A percentile compares a stretch with the other conserved stretches of the same genome.
These are phyloP conservation scores for Limnephilus lunatus DNA, from an alignment of 2,888 invertebrate species.

Conservation along the genomic window DNA sequence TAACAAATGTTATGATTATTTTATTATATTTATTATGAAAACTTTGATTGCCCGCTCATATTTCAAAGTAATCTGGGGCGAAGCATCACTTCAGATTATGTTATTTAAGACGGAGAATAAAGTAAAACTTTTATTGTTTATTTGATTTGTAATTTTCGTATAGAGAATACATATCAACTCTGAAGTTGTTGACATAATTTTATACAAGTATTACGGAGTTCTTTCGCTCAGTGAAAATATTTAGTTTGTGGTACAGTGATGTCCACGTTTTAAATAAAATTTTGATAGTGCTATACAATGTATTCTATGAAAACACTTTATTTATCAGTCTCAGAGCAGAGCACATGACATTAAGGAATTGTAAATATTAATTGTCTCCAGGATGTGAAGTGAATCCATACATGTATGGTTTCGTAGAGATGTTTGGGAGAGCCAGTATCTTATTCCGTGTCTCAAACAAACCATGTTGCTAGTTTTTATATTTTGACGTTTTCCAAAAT, in stretches of 20 bases:
- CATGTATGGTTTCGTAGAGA: background rate
- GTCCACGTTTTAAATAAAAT: background rate
- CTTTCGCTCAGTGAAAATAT: constrained; percentile 5
- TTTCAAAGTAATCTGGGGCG: background rate
- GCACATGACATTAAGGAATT: constrained; percentile 37
- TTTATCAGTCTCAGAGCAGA: constrained; percentile 46
- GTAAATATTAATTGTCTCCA: constrained; percentile 28
- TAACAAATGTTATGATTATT: constrained; percentile 49
- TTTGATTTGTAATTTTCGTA: constrained; percentile 31
- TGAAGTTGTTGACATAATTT: constrained; percentile 40
- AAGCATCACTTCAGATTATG: background rate
- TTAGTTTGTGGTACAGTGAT: constrained; percentile 2
- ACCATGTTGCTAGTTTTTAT: constrained; percentile 28
- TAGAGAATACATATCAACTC: constrained; percentile 56
- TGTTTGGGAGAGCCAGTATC: constrained; percentile 28
- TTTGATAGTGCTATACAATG: background rate
- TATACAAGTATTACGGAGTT: constrained; percentile 40
- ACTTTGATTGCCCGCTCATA: background rate
- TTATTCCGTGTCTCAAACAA: constrained; percentile 2
- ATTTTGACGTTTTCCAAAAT: constrained; percentile 32
- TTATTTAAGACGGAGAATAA: background rate
- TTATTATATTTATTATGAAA: constrained; percentile 48
- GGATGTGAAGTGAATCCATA: background rate
- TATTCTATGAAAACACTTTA: constrained; percentile 40
- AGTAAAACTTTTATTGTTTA: constrained; percentile 28